phyloP scores from a whole-genome alignment of 1,140 invertebrate genomes.

The Drosophila persimilis region DNA sequence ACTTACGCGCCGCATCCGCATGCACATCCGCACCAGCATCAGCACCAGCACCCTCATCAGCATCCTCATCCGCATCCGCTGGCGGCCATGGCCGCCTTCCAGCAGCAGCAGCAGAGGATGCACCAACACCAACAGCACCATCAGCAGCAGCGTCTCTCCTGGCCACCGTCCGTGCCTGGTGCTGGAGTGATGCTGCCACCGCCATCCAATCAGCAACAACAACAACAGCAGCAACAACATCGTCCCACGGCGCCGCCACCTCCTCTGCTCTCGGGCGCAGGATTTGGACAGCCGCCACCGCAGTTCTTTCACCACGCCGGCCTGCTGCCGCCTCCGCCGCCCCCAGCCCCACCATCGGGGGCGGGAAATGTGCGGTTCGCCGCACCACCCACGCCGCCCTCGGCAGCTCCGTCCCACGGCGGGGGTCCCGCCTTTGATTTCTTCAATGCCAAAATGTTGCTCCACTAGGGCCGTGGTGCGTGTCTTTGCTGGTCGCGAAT shows the following conservation, averaged over 20 bases:
- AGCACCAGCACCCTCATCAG: conserved; percentile 36
- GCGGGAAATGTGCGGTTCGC: conserved; percentile 16
- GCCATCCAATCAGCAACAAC: conserved; percentile 41
- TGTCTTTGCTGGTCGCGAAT: conserved; percentile 28
- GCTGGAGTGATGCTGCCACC: conserved; percentile 61
- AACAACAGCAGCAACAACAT: conserved; percentile 26
- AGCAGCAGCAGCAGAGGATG: conserved; percentile 32
- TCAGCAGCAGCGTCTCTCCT: conserved; percentile 56
- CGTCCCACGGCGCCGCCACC: conserved; percentile 52
- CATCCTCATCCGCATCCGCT: conserved; percentile 56
- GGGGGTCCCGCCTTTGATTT: conserved; percentile 64
- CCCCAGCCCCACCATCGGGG: conserved; percentile 25
- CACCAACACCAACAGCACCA: conserved; percentile 46
- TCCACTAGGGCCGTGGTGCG: conserved; percentile 51
- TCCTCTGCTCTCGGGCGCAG: conserved; percentile 51
- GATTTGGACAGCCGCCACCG: conserved; percentile 28
- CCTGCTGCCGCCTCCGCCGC: conserved; percentile 59
- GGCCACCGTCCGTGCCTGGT: conserved; percentile 55
- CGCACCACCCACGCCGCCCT: conserved; percentile 30
- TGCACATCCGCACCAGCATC: conserved; percentile 44
- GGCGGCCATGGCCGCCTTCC: conserved; percentile 65
- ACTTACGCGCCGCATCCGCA: conserved; percentile 38
- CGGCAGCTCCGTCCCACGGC: conserved; percentile 37
- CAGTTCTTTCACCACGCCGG: conserved; percentile 53
- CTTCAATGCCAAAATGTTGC: conserved; percentile 77